Base-by-base conservation (phyloP, 2,888 invertebrate genomes). In the Luperina testacea region DNA sequence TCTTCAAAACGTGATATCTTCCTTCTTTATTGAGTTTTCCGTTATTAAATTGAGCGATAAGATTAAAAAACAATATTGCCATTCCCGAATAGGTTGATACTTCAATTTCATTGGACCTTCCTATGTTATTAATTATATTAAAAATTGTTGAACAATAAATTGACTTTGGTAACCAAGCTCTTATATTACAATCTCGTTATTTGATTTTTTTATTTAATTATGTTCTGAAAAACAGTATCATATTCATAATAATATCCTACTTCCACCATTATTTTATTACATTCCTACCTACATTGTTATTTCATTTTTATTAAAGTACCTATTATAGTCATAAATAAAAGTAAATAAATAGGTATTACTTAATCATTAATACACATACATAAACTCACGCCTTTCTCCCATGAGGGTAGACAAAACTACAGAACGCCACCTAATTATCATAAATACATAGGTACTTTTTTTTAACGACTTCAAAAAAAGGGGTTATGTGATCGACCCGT, bases 51-150 rank as follows among this genome's bases (percentile, higher is more conserved):
- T 75, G 32, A 53, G 48, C n/a, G 73, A 53, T 57, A 71, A 83
- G 75, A 85, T 85, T 83, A 86, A 79, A 85, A 83, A 85, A 85
- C 75, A 85, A 85, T 83, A 86, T 85, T 85, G 69, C 61, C 32
- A 72, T 85, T 73, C 69, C 38, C 27, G 70, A 75, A 71, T 69
- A 77, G 20, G 75, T 57, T 57, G 72, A n/a, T 48, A 65, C 59
- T 86, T 70, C 15, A 84, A 75, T 86, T 78, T 72, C 61, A 72
- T 82, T 69, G 57, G 45, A 48, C 57, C 72, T 65, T 73, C 68
- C 57, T 24, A 45, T 17, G 45, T 61, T 78, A 82, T 78, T 79
- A 82, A 78, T 75, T 70, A 82, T 57, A 72, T 86, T 69, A 72
- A 32, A 74, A 77, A 79, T 63, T 72, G 15, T 72, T 65, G 2